Conservation (phyloP, 2,113 vertebrate genomes). For the Lagopus leucura region DNA sequence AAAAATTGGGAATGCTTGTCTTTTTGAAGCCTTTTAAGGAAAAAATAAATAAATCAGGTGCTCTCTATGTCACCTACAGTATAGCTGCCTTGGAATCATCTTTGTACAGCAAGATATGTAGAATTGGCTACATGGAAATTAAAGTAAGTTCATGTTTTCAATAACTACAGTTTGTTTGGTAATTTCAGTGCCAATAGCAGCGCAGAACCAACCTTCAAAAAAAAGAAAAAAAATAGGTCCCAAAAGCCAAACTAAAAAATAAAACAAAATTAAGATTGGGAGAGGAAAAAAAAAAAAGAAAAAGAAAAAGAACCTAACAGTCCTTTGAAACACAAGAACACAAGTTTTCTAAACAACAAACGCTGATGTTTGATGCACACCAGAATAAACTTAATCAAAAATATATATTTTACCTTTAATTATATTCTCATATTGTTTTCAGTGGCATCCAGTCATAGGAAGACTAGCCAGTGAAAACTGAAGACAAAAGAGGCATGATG, state of each 20-base stretch:
- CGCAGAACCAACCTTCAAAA: neutral
- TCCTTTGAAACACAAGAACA: neutral
- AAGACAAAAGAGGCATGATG: neutral
- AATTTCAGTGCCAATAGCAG: neutral
- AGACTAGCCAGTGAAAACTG: neutral
- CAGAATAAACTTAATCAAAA: neutral
- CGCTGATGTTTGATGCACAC: neutral
- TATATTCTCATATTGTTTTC: neutral
- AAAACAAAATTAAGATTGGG: neutral
- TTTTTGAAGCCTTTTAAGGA: neutral
- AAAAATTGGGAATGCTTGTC: neutral
- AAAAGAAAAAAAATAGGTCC: neutral
- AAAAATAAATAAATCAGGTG: neutral
- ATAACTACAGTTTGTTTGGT: neutral
- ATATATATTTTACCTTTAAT: neutral
- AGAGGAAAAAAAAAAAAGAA: neutral
- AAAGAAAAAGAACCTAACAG: neutral
- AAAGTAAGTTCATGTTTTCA: neutral
- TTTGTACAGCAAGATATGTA: neutral
- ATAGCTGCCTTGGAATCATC: neutral
- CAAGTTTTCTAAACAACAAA: neutral
- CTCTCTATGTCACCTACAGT: neutral
- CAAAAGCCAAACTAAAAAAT: neutral
- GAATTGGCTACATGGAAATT: neutral
- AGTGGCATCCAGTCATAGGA: neutral